These are phyloP conservation scores for Ophiothrix spiculata DNA, from an alignment of 35 echinoderm and acorn worm species.

Conservation along the genomic window DNA sequence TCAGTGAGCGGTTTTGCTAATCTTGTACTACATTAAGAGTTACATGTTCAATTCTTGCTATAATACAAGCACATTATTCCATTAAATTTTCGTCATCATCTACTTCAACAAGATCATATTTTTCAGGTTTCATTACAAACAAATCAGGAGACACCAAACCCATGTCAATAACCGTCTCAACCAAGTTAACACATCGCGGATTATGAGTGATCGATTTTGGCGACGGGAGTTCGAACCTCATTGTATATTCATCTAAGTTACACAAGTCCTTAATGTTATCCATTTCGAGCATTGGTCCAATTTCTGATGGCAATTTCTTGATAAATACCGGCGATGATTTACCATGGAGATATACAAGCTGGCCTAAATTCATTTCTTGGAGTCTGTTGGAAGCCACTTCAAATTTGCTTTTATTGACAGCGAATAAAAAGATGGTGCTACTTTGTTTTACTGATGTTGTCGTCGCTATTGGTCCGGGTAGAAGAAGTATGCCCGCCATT, in stretches of 20 bases:
- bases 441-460: not conserved
- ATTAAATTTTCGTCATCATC: no score
- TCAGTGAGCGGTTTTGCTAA: no score
- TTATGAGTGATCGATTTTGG: not conserved
- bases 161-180: not conserved
- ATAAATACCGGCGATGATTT: not conserved
- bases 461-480: not conserved
- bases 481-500: not conserved
- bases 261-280: not conserved
- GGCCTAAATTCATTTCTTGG: not conserved
- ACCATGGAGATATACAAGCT: not conserved
- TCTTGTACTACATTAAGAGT: no score
- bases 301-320: not conserved
- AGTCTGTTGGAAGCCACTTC: not conserved
- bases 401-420: not conserved
- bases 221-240: not conserved
- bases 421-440: not conserved
- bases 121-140: no score
- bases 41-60: no score
- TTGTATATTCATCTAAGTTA: not conserved
- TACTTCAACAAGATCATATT: no score
- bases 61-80: no score
- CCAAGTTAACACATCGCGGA: not conserved
- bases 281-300: not conserved
- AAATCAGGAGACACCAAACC: not conserved